Evolutionary conservation across 2,888 invertebrate species (phyloP).

Genomic region (Leucoma salicis): DNA sequence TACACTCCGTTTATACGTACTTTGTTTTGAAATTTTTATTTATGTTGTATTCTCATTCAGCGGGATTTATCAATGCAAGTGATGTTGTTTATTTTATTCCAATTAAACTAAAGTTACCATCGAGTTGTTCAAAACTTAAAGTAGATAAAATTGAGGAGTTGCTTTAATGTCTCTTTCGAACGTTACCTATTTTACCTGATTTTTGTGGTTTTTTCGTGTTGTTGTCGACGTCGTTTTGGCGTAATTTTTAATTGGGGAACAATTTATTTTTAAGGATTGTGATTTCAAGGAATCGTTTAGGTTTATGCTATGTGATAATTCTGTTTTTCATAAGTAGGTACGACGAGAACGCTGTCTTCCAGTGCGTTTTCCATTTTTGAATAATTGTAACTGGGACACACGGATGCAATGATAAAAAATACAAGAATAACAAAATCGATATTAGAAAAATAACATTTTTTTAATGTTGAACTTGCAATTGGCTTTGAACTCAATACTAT

Average conservation of each 20-base stretch:
- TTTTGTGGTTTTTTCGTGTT: conserved; percentile 61
- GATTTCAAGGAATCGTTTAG: conserved; percentile 74
- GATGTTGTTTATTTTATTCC: conserved; percentile 45
- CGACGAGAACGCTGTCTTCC: conserved; percentile 72
- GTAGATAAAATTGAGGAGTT: conserved; percentile 59
- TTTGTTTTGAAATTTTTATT: conserved; percentile 25
- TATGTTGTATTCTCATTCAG: conserved; percentile 16
- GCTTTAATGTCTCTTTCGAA: conserved; percentile 73
- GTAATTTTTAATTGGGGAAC: conserved; percentile 73
- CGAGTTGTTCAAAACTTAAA: conserved; percentile 74
- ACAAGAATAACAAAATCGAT: not conserved
- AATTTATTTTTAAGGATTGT: conserved; percentile 77
- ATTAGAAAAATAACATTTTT: no score
- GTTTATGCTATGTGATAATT: conserved; percentile 76
- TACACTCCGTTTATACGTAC: conserved; percentile 37
- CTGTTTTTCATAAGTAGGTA: conserved; percentile 56
- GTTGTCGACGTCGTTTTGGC: conserved; percentile 60
- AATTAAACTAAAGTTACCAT: conserved; percentile 75
- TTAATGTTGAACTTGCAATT: no score
- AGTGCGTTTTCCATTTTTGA: conserved; percentile 62
- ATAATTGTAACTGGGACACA: conserved; percentile 18
- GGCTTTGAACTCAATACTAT: not conserved
- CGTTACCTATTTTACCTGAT: conserved; percentile 80
- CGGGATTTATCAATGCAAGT: conserved; percentile 49
- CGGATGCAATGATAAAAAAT: conserved; percentile 11